phyloP scores from a whole-genome alignment of 2,888 invertebrate genomes.

The Shargacucullia verbasci region DNA sequence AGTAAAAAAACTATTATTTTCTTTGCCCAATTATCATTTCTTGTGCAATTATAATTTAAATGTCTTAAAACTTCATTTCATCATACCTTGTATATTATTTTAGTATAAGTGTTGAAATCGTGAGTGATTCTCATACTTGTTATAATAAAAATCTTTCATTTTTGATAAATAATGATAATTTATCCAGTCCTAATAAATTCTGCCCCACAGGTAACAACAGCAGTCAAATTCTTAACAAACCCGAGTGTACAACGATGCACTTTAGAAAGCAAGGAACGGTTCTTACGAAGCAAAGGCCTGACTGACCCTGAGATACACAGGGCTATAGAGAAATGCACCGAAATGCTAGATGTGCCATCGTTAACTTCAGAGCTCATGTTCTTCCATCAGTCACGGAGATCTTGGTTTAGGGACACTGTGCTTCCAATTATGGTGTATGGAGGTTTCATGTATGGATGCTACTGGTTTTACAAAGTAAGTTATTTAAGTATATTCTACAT shows the following conservation, averaged over 20 bases:
- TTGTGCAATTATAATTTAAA: no score
- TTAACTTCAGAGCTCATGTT: slow-evolving; percentile 81
- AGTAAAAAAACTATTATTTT: no score
- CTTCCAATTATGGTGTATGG: slow-evolving; percentile 93
- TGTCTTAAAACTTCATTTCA: no score
- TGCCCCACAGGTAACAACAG: slow-evolving; percentile 92
- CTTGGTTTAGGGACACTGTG: slow-evolving; percentile 91
- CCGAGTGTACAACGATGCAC: slow-evolving; percentile 94
- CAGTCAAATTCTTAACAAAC: slow-evolving; percentile 95
- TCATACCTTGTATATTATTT: no score
- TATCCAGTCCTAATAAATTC: no score
- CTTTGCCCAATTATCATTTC: no score
- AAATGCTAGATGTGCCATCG: slow-evolving; percentile 76
- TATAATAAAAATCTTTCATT: no score
- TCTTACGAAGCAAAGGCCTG: slow-evolving; percentile 93
- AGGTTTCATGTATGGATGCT: slow-evolving; percentile 93
- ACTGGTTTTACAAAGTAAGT: slow-evolving; percentile 94
- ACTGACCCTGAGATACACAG: slow-evolving; percentile 92
- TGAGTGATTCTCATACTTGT: no score
- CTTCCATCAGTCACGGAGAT: slow-evolving; percentile 75
- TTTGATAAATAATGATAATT: no score
- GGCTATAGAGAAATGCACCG: slow-evolving; percentile 92
- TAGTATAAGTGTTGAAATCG: no score
- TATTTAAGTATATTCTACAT: no score
- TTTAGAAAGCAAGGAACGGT: slow-evolving; percentile 93